Evolutionary conservation across 2,888 invertebrate species (phyloP).

Genomic region (Antheraea yamamai): DNA sequence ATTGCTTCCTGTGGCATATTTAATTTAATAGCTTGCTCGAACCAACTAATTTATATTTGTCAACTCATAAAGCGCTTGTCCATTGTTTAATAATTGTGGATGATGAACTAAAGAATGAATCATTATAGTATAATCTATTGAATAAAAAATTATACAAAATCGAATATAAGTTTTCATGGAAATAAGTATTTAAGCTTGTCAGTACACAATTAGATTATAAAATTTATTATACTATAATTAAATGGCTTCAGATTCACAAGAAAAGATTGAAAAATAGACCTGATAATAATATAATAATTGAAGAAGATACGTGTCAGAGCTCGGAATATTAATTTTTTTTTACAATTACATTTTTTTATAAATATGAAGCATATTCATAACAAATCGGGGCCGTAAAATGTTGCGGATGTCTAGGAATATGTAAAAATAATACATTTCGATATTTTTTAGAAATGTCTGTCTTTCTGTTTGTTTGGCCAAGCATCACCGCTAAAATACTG

Average conservation of each 20-base stretch:
- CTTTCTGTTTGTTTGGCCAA: no score
- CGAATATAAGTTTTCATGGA: background rate
- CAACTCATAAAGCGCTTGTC: background rate
- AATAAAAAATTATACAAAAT: background rate
- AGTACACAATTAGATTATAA: background rate
- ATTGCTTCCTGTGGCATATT: background rate
- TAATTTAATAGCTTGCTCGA: background rate
- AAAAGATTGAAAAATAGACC: no score
- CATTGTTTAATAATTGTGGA: background rate
- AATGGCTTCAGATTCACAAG: no score
- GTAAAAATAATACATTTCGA: no score
- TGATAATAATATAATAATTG: background rate
- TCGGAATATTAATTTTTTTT: background rate
- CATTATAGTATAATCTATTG: background rate
- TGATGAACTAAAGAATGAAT: background rate
- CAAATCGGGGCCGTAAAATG: no score
- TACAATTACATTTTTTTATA: no score
- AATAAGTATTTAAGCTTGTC: background rate
- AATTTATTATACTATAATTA: no score
- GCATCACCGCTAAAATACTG: no score
- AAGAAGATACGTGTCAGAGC: background rate
- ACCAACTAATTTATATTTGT: background rate
- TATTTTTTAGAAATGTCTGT: no score
- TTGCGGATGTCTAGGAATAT: no score
- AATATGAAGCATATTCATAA: no score